Percentiles rank a stretch among this genome's conserved stretches.
Evolutionary conservation across 2,888 invertebrate genomes (phyloP).

Genomic region (Hirtodrosophila alboralis): DNA sequence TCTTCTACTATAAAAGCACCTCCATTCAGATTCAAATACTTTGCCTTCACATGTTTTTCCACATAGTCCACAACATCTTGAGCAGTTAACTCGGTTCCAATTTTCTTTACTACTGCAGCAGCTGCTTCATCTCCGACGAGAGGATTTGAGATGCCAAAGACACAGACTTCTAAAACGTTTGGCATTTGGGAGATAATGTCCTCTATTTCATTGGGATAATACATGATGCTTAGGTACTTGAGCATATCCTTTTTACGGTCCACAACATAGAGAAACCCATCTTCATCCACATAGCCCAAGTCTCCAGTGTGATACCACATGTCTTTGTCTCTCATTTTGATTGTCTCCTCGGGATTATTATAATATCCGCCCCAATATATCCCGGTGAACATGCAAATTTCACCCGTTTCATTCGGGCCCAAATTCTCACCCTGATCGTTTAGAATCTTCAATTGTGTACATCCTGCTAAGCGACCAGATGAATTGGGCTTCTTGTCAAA

Average conservation of each 20-base stretch:
- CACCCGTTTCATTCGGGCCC: conserved; percentile 63
- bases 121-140: conserved; percentile 69
- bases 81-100: conserved; percentile 45
- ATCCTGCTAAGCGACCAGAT: conserved; percentile 10
- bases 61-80: conserved; percentile 50
- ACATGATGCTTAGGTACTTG: conserved; percentile 61
- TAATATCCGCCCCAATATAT: conserved; percentile 71
- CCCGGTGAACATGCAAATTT: conserved; percentile 49
- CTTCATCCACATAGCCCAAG: conserved; percentile 76
- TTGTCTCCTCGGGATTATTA: conserved; percentile 59
- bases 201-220: conserved; percentile 73
- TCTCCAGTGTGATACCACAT: conserved; percentile 79
- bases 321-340: conserved; percentile 60
- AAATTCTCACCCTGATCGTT: conserved; percentile 56
- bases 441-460: conserved; percentile 63
- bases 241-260: conserved; percentile 73
- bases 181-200: conserved; percentile 58
- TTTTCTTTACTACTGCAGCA: conserved; percentile 59
- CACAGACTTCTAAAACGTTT: conserved; percentile 64
- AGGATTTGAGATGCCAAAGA: conserved; percentile 67
- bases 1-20: conserved; percentile 30
- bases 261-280: conserved; percentile 67
- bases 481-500: conserved; percentile 12
- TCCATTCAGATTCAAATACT: conserved; percentile 65
- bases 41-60: conserved; percentile 38